Evolutionary conservation across 2,888 invertebrate genomes (phyloP).

Genomic region (Coenonympha arcania): DNA sequence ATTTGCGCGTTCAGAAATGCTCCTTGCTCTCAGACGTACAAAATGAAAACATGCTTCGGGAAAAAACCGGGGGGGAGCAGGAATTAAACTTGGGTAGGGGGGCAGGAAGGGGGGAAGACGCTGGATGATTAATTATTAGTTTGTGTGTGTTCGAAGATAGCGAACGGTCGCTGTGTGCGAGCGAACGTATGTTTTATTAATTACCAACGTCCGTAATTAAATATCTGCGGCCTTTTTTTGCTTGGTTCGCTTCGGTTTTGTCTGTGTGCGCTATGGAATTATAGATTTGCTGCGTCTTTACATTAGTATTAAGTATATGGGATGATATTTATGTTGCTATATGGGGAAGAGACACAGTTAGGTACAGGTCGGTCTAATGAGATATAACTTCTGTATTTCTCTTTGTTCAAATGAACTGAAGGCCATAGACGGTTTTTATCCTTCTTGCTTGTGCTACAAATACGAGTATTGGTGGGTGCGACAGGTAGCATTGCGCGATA

Average conservation of each 20-base stretch:
- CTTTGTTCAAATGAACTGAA: no score
- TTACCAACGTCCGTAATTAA: slow-evolving; percentile 27
- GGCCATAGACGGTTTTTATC: no score
- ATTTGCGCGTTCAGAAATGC: slow-evolving; percentile 55
- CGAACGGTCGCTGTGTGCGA: slow-evolving; percentile 26
- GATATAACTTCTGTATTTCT: no score
- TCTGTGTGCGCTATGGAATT: background rate
- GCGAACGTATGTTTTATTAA: slow-evolving; percentile 32
- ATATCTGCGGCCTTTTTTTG: slow-evolving; percentile 17
- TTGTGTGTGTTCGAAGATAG: slow-evolving; percentile 69
- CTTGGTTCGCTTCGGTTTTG: slow-evolving; percentile 8
- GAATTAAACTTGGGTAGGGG: slow-evolving; percentile 62
- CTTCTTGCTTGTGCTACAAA: no score
- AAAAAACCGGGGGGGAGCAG: slow-evolving; percentile 60
- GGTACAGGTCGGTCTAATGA: no score
- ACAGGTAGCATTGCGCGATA: no score
- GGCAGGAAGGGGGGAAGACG: slow-evolving; percentile 49
- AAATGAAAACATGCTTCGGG: slow-evolving; percentile 65
- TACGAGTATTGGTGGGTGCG: no score
- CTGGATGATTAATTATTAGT: slow-evolving; percentile 74
- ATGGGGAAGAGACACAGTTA: no score
- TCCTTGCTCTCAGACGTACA: slow-evolving; percentile 52
- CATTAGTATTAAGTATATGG: no score
- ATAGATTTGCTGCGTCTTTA: background rate
- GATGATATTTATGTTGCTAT: no score